phyloP scores from a whole-genome alignment of 1,140 invertebrate genomes.

The Liolophura sinensis region DNA sequence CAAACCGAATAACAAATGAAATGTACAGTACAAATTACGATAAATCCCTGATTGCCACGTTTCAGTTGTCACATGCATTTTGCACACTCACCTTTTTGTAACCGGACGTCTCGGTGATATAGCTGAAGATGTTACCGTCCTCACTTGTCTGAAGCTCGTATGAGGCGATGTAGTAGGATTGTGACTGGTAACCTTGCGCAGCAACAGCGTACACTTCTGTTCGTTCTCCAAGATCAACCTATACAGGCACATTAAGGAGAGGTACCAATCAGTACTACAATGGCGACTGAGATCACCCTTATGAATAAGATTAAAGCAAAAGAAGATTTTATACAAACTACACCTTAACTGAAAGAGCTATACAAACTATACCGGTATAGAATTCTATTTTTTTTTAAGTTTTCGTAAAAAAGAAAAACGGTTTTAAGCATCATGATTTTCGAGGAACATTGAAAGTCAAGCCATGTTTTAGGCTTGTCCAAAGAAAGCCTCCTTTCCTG shows the following conservation, averaged over 20 bases:
- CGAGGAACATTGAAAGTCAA: too few relatives aligned
- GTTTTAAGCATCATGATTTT: too few relatives aligned
- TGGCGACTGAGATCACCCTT: too few relatives aligned
- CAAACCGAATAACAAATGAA: constrained; percentile 1
- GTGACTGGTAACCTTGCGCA: constrained; percentile 7
- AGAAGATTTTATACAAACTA: too few relatives aligned
- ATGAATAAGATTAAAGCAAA: too few relatives aligned
- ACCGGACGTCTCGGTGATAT: constrained; percentile 18
- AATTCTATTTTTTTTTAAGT: too few relatives aligned
- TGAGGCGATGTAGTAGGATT: constrained; percentile 18
- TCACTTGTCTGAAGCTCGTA: constrained; percentile 25
- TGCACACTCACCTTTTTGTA: constrained; percentile 7
- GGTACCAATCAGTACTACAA: too few relatives aligned
- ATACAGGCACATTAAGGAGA: background rate
- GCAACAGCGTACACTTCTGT: constrained; percentile 17
- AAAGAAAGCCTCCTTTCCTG: too few relatives aligned
- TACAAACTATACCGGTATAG: too few relatives aligned
- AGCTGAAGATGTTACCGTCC: constrained; percentile 24
- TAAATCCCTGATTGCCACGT: background rate
- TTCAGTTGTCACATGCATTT: background rate
- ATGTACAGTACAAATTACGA: background rate
- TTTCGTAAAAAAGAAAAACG: too few relatives aligned
- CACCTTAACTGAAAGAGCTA: too few relatives aligned
- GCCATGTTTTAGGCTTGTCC: too few relatives aligned
- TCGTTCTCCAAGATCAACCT: constrained; percentile 14